Conservation (phyloP, 2,888 invertebrate species). For the Chromoteleia sp. region DNA sequence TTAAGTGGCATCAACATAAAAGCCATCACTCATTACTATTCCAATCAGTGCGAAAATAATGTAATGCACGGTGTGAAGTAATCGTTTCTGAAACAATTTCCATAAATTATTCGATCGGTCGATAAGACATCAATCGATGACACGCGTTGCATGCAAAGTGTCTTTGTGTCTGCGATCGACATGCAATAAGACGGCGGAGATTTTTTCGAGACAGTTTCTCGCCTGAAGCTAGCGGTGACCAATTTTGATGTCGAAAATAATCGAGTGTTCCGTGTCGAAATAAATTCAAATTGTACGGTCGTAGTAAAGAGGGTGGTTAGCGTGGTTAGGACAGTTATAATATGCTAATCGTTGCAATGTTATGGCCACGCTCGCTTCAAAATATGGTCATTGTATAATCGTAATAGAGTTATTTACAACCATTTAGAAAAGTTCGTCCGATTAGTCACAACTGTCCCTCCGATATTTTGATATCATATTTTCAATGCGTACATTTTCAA, state of each 20-base stretch:
- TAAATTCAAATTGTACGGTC: too few relatives aligned
- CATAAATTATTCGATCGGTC: conserved; percentile 53
- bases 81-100: conserved; percentile 50
- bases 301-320: too few relatives aligned
- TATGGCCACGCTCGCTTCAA: too few relatives aligned
- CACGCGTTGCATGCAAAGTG: conserved; percentile 36
- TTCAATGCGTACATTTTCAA: too few relatives aligned
- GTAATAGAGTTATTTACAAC: too few relatives aligned
- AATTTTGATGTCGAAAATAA: neutral
- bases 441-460: too few relatives aligned
- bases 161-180: neutral
- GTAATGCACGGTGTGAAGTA: conserved; percentile 54
- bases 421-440: too few relatives aligned
- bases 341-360: too few relatives aligned
- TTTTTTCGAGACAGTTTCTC: neutral
- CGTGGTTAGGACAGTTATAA: too few relatives aligned
- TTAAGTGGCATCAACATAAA: conserved; percentile 35
- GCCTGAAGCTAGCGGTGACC: neutral
- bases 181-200: neutral
- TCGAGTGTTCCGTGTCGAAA: neutral
- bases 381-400: too few relatives aligned
- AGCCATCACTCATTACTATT: conserved; percentile 39
- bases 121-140: conserved; percentile 61
- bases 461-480: too few relatives aligned
- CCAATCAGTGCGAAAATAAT: conserved; percentile 42